These are phyloP conservation scores for Tigriopus californicus DNA, from an alignment of 2,888 invertebrate species.

Conservation along the genomic window DNA sequence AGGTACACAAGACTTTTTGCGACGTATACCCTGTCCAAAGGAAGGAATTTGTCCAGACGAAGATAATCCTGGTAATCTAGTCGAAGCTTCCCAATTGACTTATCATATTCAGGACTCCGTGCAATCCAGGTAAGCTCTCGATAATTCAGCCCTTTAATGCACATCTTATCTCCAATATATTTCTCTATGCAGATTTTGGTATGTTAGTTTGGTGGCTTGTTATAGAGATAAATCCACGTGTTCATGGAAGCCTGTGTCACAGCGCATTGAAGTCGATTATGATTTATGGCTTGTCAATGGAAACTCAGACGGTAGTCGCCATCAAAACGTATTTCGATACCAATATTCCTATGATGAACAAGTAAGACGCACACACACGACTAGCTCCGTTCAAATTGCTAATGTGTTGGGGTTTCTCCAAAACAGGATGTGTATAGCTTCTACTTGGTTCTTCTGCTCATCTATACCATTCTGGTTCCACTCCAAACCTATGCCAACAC, in stretches of 20 bases:
- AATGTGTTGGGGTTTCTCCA: too few species aligned
- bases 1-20: slow-evolving; percentile 55
- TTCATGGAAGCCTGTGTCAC: slow-evolving; percentile 58
- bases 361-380: slow-evolving; percentile 22
- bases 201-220: slow-evolving; percentile 81
- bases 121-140: slow-evolving; percentile 75
- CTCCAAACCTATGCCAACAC: slow-evolving; percentile 77
- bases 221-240: slow-evolving; percentile 55
- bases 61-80: slow-evolving; percentile 61
- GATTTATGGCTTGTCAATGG: slow-evolving; percentile 94
- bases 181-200: slow-evolving; percentile 80
- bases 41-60: slow-evolving; percentile 64
- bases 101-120: slow-evolving; percentile 72
- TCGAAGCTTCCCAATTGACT: slow-evolving; percentile 77
- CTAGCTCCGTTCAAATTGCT: too few species aligned
- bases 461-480: slow-evolving; percentile 64
- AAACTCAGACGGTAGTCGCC: slow-evolving; percentile 59
- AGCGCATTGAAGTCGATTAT: slow-evolving; percentile 44
- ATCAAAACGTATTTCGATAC: slow-evolving; percentile 70
- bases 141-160: too few species aligned
- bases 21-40: slow-evolving; percentile 63
- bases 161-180: too few species aligned
- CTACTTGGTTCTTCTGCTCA: slow-evolving; percentile 28
- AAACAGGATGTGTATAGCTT: slow-evolving; percentile 32
- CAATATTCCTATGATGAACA: slow-evolving; percentile 90